A percentile compares a stretch with the other conserved stretches of the same genome.
These are phyloP conservation scores for Drosophila arawakana DNA, from an alignment of 1,140 invertebrate species.

Conservation along the genomic window DNA sequence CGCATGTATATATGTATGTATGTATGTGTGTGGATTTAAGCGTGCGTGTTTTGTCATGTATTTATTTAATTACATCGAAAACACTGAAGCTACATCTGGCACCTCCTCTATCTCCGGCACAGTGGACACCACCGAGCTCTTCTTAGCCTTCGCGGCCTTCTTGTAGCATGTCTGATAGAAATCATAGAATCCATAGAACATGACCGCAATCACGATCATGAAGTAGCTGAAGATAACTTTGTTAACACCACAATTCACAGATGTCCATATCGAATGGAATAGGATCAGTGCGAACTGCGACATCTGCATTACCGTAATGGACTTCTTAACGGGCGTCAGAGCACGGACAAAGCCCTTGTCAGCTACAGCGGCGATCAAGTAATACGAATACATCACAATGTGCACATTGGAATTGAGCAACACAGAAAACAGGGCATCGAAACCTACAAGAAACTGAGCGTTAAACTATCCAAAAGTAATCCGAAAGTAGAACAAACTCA, in stretches of 20 bases:
- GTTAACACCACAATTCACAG: conserved; percentile 41
- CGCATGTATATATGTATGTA: conserved; percentile 1
- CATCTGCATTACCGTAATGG: conserved; percentile 85
- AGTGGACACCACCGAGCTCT: background rate
- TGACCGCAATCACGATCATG: conserved; percentile 86
- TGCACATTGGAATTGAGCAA: conserved; percentile 91
- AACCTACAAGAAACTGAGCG: conserved; percentile 85
- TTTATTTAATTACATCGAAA: conserved; percentile 24
- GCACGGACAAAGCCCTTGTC: conserved; percentile 67
- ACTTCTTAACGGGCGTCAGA: conserved; percentile 81
- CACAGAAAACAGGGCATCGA: conserved; percentile 91
- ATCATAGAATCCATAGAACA: conserved; percentile 90
- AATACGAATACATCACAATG: conserved; percentile 94
- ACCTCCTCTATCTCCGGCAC: background rate
- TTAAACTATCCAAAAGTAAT: background rate
- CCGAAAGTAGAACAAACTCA: conserved; percentile 14
- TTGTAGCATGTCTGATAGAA: conserved; percentile 87
- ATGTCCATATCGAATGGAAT: conserved; percentile 82
- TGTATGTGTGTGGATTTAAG: background rate
- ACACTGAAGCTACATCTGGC: background rate
- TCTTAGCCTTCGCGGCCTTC: conserved; percentile 18
- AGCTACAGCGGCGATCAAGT: conserved; percentile 91
- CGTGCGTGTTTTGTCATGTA: background rate
- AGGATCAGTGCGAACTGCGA: conserved; percentile 88
- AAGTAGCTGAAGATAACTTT: conserved; percentile 85